These are phyloP conservation scores for Pocillopora grandis DNA, from an alignment of 92 coral and sea anemone species.

Conservation along the genomic window DNA sequence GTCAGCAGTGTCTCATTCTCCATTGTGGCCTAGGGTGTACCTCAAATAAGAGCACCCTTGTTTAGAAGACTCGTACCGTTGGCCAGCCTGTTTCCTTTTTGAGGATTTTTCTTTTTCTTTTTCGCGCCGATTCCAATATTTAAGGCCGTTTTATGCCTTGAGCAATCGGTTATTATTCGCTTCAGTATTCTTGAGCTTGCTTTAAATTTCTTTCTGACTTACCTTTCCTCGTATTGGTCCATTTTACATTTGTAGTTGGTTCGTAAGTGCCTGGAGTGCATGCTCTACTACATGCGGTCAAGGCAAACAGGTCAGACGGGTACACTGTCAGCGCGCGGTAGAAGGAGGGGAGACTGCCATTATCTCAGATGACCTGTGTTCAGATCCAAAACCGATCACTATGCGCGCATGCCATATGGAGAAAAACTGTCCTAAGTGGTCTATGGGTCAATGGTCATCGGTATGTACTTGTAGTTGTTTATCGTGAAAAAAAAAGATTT, in stretches of 20 bases:
- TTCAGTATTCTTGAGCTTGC: too few relatives aligned
- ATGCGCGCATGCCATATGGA: conserved; percentile 62
- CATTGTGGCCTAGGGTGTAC: too few relatives aligned
- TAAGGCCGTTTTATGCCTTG: too few relatives aligned
- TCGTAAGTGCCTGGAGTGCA: conserved; percentile 76
- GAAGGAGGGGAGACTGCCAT: conserved; percentile 62
- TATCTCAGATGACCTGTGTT: conserved; percentile 81
- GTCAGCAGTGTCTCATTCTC: too few relatives aligned
- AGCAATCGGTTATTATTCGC: too few relatives aligned
- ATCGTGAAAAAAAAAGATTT: too few relatives aligned
- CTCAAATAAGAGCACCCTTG: too few relatives aligned
- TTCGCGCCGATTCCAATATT: too few relatives aligned
- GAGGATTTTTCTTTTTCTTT: too few relatives aligned
- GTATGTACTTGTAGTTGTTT: conserved; percentile 34
- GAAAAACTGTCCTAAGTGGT: conserved; percentile 85
- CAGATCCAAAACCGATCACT: conserved; percentile 63
- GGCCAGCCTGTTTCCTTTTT: too few relatives aligned
- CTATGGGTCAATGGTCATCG: conserved; percentile 72
- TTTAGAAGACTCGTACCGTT: too few relatives aligned
- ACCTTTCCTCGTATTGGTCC: not conserved
- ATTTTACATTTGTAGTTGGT: conserved; percentile 67
- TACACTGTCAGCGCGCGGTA: conserved; percentile 80
- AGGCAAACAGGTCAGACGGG: conserved; percentile 90
- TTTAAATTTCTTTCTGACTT: too few relatives aligned
- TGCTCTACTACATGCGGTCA: conserved; percentile 86